A percentile compares a stretch with the other conserved stretches of the same genome.
Evolutionary conservation across 2,113 vertebrate genomes (phyloP).

Genomic region (Erpornis zantholeuca): DNA sequence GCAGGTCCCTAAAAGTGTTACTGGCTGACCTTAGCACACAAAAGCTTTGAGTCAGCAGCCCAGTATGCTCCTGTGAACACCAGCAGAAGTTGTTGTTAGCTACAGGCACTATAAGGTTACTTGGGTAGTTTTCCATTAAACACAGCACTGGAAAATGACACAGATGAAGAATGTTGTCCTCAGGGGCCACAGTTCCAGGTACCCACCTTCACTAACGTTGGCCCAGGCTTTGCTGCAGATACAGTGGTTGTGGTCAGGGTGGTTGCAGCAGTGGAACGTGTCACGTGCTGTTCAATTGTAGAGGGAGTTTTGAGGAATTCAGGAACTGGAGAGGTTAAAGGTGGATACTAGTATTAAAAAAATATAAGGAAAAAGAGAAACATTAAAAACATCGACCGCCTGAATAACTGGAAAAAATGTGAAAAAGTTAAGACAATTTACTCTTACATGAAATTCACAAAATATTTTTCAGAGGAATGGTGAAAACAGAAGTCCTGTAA

Average conservation of each 20-base stretch:
- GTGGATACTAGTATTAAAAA: slow-evolving; percentile 76
- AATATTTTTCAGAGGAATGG: not conserved
- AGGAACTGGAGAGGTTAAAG: slow-evolving; percentile 73
- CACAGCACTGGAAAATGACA: not conserved
- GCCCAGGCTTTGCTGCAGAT: slow-evolving; percentile 80
- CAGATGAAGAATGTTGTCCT: not conserved
- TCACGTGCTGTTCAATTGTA: slow-evolving; percentile 56
- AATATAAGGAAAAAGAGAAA: slow-evolving; percentile 58
- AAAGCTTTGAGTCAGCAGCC: not conserved
- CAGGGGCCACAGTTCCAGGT: not conserved
- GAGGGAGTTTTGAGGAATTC: slow-evolving; percentile 85
- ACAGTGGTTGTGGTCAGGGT: slow-evolving; percentile 65
- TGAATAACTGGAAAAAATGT: not conserved
- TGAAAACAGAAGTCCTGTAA: not conserved
- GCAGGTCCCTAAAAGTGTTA: not conserved
- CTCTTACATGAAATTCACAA: not conserved
- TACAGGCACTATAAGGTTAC: not conserved
- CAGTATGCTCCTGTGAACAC: not conserved
- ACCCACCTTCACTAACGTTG: slow-evolving; percentile 88
- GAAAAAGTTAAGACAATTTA: not conserved
- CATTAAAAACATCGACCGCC: slow-evolving; percentile 27
- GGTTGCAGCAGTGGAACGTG: slow-evolving; percentile 55
- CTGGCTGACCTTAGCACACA: not conserved
- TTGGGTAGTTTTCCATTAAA: not conserved
- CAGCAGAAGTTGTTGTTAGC: not conserved